Base-by-base conservation (phyloP, 37 sponge, comb jelly and placozoan genomes). In the Petrosia ficiformis region DNA sequence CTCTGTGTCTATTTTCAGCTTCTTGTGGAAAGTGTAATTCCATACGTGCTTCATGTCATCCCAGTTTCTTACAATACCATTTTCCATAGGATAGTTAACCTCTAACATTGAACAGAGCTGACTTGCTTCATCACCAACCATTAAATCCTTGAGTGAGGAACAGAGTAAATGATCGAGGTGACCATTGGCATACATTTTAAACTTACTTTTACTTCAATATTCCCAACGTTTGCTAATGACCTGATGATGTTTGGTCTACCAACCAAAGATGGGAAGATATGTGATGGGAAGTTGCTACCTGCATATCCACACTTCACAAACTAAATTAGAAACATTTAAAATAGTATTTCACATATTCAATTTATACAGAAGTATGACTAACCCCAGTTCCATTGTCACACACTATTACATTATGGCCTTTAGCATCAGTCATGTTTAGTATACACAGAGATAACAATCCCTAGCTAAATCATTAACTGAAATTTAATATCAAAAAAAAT, bases 81-180 rank as follows among this genome's bases (percentile, higher is more conserved):
- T 99, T 85, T 99, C 97, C 99, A 99, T 99, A 14, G 99, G 99
- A 70, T 99, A 99, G 72, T 93, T 96, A n/a, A 99, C 94, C 70
- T 99, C 99, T 70, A 99, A 71, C 97, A 99, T 96, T 39, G 92
- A 91, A n/a, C 99, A 68, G 26, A 96, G 78, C 57, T 90, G 77
- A 44, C 95, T 93, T 42, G 99, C 99, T 70, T 99, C 99, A 69
- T 99, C 99, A 31, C 99, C 99, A 34, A 99, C 97, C 94, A 95
- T 96, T 73, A 99, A 73, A 63, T 99, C 99, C 94, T 97, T 22
- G n/a, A 11, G 39, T 4, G 29, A 39, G 72, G 40, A 75, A 75
- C 21, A 3, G 41, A 29, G 21, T 3, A 3, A 28, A 44, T 2
- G 4, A 44, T 39, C 41, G 4, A 32, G 29, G 10, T 25, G 54